A percentile compares a stretch with the other conserved stretches of the same genome.
Conservation (phyloP, 2,797 vertebrate genomes). For the Acrossocheilus wenchowensis region DNA sequence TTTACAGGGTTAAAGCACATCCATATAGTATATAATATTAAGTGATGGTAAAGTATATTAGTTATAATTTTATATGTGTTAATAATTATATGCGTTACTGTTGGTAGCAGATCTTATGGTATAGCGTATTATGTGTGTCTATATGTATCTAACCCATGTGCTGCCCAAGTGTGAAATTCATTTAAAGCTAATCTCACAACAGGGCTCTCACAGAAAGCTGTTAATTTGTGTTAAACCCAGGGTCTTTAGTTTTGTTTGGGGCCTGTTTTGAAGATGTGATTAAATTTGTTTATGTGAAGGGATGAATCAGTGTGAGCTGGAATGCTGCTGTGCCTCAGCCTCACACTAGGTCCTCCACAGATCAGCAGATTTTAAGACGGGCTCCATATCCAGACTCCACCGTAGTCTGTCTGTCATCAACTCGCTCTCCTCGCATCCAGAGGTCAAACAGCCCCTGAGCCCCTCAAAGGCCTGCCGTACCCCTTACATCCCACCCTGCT, state of each 20-base stretch:
- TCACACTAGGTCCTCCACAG: slow-evolving; percentile 51
- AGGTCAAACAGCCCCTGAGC: slow-evolving; percentile 63
- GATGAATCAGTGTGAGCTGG: background rate
- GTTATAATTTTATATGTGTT: background rate
- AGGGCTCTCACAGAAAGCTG: background rate
- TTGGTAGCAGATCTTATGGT: background rate
- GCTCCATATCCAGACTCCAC: slow-evolving; percentile 59
- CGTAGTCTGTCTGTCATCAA: slow-evolving; percentile 75
- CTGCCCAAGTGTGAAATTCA: background rate
- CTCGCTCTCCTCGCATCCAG: slow-evolving; percentile 56
- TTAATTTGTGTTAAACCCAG: slow-evolving; percentile 3
- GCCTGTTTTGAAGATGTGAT: slow-evolving; percentile 32
- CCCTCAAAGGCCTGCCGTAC: slow-evolving; percentile 53
- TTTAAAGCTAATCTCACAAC: slow-evolving; percentile 1
- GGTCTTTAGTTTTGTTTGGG: slow-evolving; percentile 1
- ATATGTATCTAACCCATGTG: background rate
- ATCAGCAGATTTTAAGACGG: slow-evolving; percentile 51
- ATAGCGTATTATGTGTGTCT: background rate
- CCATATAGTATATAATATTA: background rate
- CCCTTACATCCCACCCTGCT: slow-evolving; percentile 43
- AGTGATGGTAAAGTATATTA: background rate
- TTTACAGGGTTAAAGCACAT: background rate
- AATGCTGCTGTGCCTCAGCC: slow-evolving; percentile 16
- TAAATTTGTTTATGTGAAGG: slow-evolving; percentile 16
- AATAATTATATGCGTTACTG: background rate